phyloP scores from a whole-genome alignment of 2,888 invertebrate species.

The Germaria angustata region DNA sequence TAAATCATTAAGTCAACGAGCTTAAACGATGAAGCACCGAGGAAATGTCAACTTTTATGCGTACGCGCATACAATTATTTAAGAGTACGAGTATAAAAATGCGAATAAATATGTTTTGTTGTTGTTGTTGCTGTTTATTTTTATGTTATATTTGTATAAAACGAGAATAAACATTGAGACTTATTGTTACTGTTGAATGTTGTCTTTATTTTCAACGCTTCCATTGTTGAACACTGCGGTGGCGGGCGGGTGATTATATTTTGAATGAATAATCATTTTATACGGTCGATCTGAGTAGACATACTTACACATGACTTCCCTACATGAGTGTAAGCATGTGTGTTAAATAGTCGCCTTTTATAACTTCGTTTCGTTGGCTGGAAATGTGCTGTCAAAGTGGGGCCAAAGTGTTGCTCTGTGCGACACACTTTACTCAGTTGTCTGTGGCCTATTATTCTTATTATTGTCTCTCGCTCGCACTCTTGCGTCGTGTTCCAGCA shows the following conservation, averaged over 20 bases:
- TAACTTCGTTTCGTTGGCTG: neutral
- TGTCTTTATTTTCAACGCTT: neutral
- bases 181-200: neutral
- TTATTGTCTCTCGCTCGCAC: neutral
- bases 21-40: conserved; percentile 23
- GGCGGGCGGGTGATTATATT: conserved; percentile 42
- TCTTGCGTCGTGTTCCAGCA: neutral
- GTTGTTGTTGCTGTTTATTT: neutral
- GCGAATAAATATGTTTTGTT: neutral
- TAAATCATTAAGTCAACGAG: conserved; percentile 48
- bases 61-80: conserved; percentile 38
- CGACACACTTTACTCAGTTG: conserved; percentile 7
- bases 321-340: neutral
- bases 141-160: neutral
- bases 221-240: conserved; percentile 23
- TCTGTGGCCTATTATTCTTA: conserved; percentile 45
- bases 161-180: neutral
- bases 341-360: neutral
- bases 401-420: neutral
- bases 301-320: neutral
- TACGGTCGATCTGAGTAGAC: conserved; percentile 10
- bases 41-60: conserved; percentile 42
- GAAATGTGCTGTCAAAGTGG: conserved; percentile 13
- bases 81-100: neutral
- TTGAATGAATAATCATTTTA: conserved; percentile 37